Evolutionary conservation across 2,113 vertebrate species (phyloP).

Genomic region (Thinocorus orbignyianus): DNA sequence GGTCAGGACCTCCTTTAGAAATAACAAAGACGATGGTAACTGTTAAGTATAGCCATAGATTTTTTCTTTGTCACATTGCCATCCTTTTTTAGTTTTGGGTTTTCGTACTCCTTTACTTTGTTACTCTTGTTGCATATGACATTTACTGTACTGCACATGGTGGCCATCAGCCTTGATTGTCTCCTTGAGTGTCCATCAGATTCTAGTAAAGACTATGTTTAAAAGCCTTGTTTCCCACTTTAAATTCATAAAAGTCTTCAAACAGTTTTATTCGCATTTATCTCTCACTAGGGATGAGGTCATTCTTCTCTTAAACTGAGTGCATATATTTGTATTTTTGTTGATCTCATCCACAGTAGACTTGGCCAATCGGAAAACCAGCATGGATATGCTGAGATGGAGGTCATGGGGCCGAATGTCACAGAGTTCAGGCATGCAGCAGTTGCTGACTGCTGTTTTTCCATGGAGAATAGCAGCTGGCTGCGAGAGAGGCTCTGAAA

Average conservation of each 20-base stretch:
- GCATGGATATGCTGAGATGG: background rate
- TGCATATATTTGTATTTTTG: conserved; percentile 5
- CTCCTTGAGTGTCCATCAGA: no score
- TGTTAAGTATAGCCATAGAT: background rate
- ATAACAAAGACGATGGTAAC: background rate
- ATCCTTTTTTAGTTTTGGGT: background rate
- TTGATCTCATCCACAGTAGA: background rate
- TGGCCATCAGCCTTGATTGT: background rate
- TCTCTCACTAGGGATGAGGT: background rate
- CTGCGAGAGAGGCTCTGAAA: conserved; percentile 23
- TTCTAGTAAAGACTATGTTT: background rate
- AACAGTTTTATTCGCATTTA: background rate
- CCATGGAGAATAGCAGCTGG: background rate
- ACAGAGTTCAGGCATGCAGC: background rate
- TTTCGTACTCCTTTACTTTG: background rate
- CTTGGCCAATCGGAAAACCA: background rate
- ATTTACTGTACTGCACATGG: background rate
- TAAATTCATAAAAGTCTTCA: background rate
- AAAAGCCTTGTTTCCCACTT: background rate
- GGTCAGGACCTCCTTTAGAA: background rate
- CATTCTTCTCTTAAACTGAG: background rate
- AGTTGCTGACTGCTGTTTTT: conserved; percentile 19
- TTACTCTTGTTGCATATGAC: background rate
- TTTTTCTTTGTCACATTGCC: background rate
- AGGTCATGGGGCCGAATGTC: background rate